Evolutionary conservation across 1,140 invertebrate species (phyloP), one percentile per base, ranked within the genome.

Genomic region (Lerema accius): DNA sequence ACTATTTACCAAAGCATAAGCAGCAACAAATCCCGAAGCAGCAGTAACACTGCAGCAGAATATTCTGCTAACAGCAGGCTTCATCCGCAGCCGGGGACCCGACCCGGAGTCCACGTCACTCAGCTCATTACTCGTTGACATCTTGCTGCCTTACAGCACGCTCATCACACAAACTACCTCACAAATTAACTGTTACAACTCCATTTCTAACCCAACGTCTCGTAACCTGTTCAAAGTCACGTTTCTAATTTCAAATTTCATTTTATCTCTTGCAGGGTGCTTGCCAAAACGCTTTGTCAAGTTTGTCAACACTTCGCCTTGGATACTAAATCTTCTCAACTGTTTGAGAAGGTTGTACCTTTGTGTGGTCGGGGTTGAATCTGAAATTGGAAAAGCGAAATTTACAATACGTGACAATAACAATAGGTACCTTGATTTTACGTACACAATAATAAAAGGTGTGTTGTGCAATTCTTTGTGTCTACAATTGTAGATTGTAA

Each of bases 11-110:
- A 92, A 62, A 35, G 90, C 89, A 72, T 92, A 92, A n/a, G 90
- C 91, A 23, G 91, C 91, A 16, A 92, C 80, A 23, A 92, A 91
- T 9, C 89, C 91, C 0, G 90, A 87, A 2, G 91, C 91, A 23
- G 89, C 90, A 0, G 90, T 91, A 1, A 92, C 89, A 51, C 90
- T 92, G 77, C 91, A 92, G 66, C 91, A 92, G 63, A 91, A 91
- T 70, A 92, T 90, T 51, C 74, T 87, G 45, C 72, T 85, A 16
- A 92, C 78, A 9, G 90, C 90, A 6, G 91, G 91, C 67, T 87
- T 91, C 91, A 92, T 92, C 15, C 78, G 63, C 19, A 84, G 63
- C 66, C 79, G 86, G 10, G 84, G 80, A 0, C 81, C 56, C 6
- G 66, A 53, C 1, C 80, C 53, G 5, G 66, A 50, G 26, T 87